Evolutionary conservation across 2,888 invertebrate species (phyloP).

Genomic region (Leuctra nigra): DNA sequence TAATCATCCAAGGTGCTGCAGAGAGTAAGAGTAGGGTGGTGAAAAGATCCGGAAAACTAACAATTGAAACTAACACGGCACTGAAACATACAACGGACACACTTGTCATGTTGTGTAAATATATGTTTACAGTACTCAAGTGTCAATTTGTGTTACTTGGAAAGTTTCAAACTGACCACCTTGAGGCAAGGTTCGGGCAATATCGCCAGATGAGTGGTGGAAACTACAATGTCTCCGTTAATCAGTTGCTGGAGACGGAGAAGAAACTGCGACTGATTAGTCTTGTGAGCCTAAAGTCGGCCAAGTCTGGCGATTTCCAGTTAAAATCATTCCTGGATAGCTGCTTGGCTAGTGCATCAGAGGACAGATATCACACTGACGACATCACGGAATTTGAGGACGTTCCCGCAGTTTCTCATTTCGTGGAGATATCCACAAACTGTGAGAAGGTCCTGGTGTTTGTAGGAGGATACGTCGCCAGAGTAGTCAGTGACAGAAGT

Average conservation of each 20-base stretch:
- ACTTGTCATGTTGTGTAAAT: background rate
- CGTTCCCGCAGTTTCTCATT: background rate
- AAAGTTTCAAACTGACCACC: conserved; percentile 29
- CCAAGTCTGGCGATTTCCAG: background rate
- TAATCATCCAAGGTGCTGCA: background rate
- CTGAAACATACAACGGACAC: background rate
- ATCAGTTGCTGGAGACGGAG: conserved; percentile 26
- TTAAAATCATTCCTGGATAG: background rate
- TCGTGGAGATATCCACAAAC: background rate
- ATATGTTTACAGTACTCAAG: background rate
- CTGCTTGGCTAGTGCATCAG: background rate
- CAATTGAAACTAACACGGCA: background rate
- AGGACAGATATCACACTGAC: background rate
- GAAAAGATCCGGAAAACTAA: background rate
- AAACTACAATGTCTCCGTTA: conserved; percentile 23
- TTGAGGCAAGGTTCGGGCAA: conserved; percentile 27
- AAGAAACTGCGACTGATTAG: conserved; percentile 17
- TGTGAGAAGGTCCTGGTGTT: background rate
- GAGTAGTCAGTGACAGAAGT: background rate
- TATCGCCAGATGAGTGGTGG: conserved; percentile 27
- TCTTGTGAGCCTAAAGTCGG: background rate
- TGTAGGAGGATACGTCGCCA: background rate
- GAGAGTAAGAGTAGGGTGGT: background rate
- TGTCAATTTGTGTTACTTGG: conserved; percentile 27
- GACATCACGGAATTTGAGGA: background rate